Percentiles rank a stretch among this genome's conserved stretches.
These are phyloP conservation scores for Pandemis cinnamomeana DNA, from an alignment of 2,888 invertebrate species.

Conservation along the genomic window DNA sequence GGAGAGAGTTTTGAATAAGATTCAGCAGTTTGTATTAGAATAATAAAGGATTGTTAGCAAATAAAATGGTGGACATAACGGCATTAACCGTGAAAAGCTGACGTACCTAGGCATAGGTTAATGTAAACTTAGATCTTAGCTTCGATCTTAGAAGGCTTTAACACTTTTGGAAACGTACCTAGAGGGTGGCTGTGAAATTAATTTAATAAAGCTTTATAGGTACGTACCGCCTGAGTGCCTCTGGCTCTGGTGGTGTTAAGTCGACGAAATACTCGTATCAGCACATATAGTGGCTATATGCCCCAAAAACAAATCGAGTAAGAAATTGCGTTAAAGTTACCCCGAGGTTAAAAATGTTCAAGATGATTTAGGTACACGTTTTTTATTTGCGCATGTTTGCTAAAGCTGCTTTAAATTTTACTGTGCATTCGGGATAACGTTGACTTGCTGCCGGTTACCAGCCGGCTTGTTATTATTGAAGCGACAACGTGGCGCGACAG, in stretches of 20 bases:
- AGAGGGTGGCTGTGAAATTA: background rate
- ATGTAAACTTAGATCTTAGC: background rate
- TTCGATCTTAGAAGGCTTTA: background rate
- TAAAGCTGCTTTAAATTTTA: no score
- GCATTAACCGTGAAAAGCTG: background rate
- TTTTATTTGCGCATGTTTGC: no score
- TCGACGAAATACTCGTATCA: background rate
- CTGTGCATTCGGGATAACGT: no score
- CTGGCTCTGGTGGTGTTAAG: background rate
- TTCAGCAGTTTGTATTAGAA: background rate
- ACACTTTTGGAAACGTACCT: background rate
- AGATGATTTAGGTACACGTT: no score
- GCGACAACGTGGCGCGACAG: background rate
- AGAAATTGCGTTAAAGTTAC: background rate
- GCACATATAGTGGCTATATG: no score
- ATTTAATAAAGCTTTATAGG: background rate
- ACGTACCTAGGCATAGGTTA: background rate
- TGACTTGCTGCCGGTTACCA: background rate
- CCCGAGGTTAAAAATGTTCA: no score
- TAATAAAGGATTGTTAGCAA: background rate
- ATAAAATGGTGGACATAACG: background rate
- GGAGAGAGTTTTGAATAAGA: background rate
- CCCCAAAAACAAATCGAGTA: background rate
- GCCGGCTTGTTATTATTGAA: background rate
- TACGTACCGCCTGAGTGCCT: background rate